These are phyloP conservation scores for Falco naumanni DNA, from an alignment of 2,797 vertebrate species.

Conservation along the genomic window DNA sequence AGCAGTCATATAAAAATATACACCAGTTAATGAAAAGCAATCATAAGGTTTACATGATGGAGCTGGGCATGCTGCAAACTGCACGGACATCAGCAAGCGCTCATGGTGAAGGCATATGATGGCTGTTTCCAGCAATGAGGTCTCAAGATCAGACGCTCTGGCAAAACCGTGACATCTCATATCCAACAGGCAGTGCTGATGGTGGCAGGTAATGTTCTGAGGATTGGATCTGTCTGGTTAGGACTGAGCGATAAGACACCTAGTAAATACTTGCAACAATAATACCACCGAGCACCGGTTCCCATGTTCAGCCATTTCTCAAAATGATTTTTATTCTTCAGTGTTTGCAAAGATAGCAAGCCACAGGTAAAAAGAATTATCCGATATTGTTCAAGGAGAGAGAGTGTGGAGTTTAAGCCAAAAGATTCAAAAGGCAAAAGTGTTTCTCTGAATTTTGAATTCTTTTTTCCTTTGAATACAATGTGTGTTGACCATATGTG, in stretches of 20 bases:
- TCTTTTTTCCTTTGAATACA: conserved; percentile 36
- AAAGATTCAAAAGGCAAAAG: conserved; percentile 2
- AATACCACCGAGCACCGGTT: not conserved
- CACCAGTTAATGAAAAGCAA: not conserved
- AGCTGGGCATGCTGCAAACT: not conserved
- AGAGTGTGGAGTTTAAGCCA: not conserved
- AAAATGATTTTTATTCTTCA: not conserved
- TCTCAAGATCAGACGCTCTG: fast-evolving
- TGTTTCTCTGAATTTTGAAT: conserved; percentile 17
- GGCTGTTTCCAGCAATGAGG: not conserved
- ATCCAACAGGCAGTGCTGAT: not conserved
- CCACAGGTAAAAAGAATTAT: not conserved
- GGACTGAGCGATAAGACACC: not conserved
- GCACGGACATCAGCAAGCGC: not conserved
- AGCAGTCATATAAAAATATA: not conserved
- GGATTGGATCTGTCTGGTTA: not conserved
- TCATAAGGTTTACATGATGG: fast-evolving
- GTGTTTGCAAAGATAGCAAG: not conserved
- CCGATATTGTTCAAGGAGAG: not conserved
- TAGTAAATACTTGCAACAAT: not conserved
- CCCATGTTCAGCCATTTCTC: not conserved
- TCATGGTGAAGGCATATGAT: not conserved
- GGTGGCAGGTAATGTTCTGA: not conserved
- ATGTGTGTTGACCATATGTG: conserved; percentile 63
- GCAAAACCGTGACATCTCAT: not conserved